Evolutionary conservation across 2,113 vertebrate genomes (phyloP).

Genomic region (Fulmarus glacialis): DNA sequence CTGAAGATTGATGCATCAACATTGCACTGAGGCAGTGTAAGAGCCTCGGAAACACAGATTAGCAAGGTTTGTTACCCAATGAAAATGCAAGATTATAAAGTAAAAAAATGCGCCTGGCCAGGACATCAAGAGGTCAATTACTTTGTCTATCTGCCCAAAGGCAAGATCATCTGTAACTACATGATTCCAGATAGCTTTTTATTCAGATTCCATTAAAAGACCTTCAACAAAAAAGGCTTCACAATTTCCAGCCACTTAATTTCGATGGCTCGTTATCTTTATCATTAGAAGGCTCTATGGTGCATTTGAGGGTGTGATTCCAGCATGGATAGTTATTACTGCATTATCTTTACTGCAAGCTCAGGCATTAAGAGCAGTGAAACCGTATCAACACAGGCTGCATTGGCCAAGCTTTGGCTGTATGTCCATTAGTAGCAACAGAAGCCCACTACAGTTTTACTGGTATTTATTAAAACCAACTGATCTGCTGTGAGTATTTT

Average conservation of each 20-base stretch:
- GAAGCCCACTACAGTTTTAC: not conserved
- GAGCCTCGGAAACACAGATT: constrained; percentile 9
- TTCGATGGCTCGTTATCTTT: not conserved
- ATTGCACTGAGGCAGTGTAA: not conserved
- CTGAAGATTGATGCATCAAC: constrained; percentile 5
- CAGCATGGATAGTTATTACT: not conserved
- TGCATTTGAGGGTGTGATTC: not conserved
- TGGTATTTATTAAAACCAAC: not conserved
- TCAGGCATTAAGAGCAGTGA: not conserved
- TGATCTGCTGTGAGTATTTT: not conserved
- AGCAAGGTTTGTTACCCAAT: not conserved
- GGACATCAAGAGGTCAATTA: constrained; percentile 12
- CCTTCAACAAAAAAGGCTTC: not conserved
- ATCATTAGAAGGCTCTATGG: not conserved
- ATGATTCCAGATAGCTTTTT: not conserved
- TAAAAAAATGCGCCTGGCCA: not conserved
- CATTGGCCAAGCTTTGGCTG: not conserved
- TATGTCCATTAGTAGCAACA: not conserved
- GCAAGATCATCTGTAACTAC: not conserved
- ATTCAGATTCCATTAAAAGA: not conserved
- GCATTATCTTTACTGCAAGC: not conserved
- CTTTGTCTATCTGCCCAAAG: not conserved
- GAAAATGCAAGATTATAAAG: not conserved
- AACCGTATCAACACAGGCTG: not conserved
- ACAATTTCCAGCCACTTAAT: not conserved